Percentiles rank a stretch among this genome's conserved stretches.
These are phyloP conservation scores for Epinotia brunnichana DNA, from an alignment of 2,888 invertebrate species.

Conservation along the genomic window DNA sequence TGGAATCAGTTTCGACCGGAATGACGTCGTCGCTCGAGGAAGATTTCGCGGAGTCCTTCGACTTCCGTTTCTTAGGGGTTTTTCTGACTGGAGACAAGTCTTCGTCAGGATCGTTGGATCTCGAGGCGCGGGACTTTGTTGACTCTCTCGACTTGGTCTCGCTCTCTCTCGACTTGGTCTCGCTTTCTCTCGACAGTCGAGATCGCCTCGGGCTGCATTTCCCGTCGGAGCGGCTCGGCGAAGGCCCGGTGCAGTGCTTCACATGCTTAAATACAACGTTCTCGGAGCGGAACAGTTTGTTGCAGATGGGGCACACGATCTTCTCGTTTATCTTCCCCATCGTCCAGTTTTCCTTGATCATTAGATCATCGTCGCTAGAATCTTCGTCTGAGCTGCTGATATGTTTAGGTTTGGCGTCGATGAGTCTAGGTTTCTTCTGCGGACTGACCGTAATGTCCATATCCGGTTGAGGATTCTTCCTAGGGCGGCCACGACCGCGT, in stretches of 20 bases:
- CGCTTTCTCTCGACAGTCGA: conserved; percentile 49
- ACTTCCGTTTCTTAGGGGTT: conserved; percentile 60
- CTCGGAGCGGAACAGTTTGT: conserved; percentile 78
- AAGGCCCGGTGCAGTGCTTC: conserved; percentile 79
- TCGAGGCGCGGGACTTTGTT: conserved; percentile 3
- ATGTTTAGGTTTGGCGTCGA: conserved; percentile 62
- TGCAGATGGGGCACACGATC: conserved; percentile 79
- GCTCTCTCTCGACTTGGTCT: conserved; percentile 59
- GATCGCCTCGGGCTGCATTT: conserved; percentile 52
- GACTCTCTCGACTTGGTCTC: conserved; percentile 55
- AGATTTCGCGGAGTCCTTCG: conserved; percentile 60
- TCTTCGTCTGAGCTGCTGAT: conserved; percentile 62
- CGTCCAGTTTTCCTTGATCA: conserved; percentile 77
- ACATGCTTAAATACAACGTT: conserved; percentile 82
- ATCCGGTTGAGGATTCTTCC: conserved; percentile 75
- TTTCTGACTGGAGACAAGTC: conserved; percentile 49
- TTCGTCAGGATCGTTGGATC: conserved; percentile 22
- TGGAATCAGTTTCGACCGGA: conserved; percentile 65
- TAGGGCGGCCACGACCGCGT: conserved; percentile 76
- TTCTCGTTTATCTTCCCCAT: conserved; percentile 83
- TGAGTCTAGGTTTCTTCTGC: conserved; percentile 70
- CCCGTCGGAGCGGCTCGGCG: conserved; percentile 75
- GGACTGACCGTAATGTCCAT: conserved; percentile 62
- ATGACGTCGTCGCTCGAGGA: conserved; percentile 63
- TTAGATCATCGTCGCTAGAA: conserved; percentile 58